Evolutionary conservation across 2,888 invertebrate species (phyloP).

Genomic region (Therioaphis trifolii): DNA sequence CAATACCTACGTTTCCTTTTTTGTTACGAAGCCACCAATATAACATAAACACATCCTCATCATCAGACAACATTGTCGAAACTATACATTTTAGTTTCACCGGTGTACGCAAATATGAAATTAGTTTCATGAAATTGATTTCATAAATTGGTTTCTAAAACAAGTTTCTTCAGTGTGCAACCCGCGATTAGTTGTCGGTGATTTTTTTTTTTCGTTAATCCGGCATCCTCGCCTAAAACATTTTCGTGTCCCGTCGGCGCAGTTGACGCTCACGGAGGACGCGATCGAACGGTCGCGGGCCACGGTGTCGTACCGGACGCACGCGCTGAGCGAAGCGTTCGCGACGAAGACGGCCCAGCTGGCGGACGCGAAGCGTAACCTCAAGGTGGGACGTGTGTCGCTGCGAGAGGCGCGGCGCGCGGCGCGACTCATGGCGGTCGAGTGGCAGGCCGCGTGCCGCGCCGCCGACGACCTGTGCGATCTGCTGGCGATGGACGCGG

Average conservation of each 20-base stretch:
- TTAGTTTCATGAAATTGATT: background rate
- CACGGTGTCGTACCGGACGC: background rate
- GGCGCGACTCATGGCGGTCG: background rate
- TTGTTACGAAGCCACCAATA: constrained; percentile 7
- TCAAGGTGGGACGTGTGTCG: background rate
- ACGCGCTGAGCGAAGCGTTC: background rate
- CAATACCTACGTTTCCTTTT: background rate
- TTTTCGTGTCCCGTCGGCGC: too few species aligned
- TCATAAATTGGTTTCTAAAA: too few species aligned
- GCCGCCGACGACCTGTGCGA: constrained; percentile 1
- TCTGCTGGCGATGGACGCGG: background rate
- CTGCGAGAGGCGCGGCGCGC: background rate
- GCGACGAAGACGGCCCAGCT: background rate
- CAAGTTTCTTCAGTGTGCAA: constrained; percentile 3
- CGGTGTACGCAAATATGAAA: background rate
- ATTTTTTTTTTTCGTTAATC: too few species aligned
- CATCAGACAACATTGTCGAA: constrained; percentile 20
- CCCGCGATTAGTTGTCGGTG: too few species aligned
- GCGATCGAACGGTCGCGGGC: background rate
- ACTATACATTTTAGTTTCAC: constrained; percentile 3
- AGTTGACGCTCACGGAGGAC: constrained; percentile 17
- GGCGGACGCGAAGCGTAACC: background rate
- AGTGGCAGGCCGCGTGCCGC: constrained; percentile 6
- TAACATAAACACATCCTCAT: background rate
- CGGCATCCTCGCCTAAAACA: too few species aligned